Base-by-base conservation (phyloP, 2,888 invertebrate species). In the Aleiodes testaceus region DNA sequence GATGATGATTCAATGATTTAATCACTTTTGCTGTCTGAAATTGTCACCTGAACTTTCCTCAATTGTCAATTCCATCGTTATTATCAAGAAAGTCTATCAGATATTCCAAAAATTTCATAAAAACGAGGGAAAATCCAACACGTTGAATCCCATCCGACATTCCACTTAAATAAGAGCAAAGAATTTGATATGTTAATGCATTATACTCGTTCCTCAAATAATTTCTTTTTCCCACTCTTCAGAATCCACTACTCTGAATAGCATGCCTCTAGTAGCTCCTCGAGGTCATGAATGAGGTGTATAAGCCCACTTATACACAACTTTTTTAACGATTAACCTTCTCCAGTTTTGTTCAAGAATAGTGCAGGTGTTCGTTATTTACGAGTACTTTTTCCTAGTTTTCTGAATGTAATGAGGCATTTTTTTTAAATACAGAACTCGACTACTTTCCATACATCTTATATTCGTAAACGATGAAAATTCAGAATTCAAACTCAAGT, bases 301-400 rank as follows among this genome's bases (percentile, higher is more conserved):
- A 22, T 53, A 4, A 53, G 30, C 53, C 53, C 26, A 30, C 30
- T 53, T 53, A 59, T 42, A 42, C 42, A 14, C 36, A 59, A 36
- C 59, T 59, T 59, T 59, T 6, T 11, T 2, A 59, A 42, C 59
- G 36, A 59, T 59, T 59, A 59, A 36, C 59, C 59, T 42, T 42
- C 36, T 59, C 36, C 9, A 53, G 18, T 59, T 42, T 59, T 7
- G 16, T n/a, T 16, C 42, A 42, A 16, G 59, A 59, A 36, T 59
- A 18, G 42, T 59, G 42, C 18, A 59, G 18, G 16, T 42, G 59
- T 59, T 42, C 59, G 42, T 59, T 59, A 59, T 59, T 59, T 42
- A 59, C 42, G 14, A 59, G 14, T 42, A 42, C 59, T 49, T 49
- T 16, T 59, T 59, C 16, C 36, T 42, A 18, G 6, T 36, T 59